These are phyloP conservation scores for Lutraria rhynchaena DNA, from an alignment of 1,140 invertebrate species.

Conservation along the genomic window DNA sequence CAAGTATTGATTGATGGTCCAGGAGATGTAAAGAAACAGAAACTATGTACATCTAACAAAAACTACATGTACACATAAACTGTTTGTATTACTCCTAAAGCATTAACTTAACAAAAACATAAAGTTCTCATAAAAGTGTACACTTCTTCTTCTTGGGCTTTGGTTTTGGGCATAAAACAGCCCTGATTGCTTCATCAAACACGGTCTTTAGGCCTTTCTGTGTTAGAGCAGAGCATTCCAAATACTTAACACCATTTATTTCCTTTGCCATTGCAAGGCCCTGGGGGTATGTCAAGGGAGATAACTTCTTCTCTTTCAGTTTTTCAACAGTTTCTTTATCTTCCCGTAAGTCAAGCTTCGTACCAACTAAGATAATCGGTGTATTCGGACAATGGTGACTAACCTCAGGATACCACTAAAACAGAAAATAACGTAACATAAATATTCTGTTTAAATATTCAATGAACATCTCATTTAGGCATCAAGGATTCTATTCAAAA, in stretches of 20 bases:
- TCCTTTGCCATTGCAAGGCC: constrained; percentile 99
- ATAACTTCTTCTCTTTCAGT: constrained; percentile 97
- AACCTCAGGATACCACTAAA: constrained; percentile 85
- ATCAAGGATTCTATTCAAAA: too few relatives aligned
- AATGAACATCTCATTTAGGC: too few relatives aligned
- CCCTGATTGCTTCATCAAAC: constrained; percentile 84
- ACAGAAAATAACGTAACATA: too few relatives aligned
- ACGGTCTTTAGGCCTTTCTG: constrained; percentile 84
- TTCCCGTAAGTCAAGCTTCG: constrained; percentile 94
- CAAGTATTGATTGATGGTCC: too few relatives aligned
- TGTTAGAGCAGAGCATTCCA: constrained; percentile 84
- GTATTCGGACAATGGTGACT: constrained; percentile 85
- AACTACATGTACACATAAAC: constrained; percentile 3
- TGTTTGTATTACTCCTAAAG: not conserved
- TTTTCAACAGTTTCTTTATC: constrained; percentile 99
- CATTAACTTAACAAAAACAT: not conserved
- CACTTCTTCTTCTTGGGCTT: constrained; percentile 69
- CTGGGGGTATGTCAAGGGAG: constrained; percentile 98
- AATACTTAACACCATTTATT: constrained; percentile 87
- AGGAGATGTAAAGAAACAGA: constrained; percentile 38
- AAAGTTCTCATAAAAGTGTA: constrained; percentile 49
- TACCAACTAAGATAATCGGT: constrained; percentile 86
- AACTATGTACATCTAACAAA: constrained; percentile 19
- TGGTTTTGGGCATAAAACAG: constrained; percentile 80
- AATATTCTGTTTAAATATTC: too few relatives aligned